Conservation (phyloP, 1,140 invertebrate species). For the Trichonephila clavipes region DNA sequence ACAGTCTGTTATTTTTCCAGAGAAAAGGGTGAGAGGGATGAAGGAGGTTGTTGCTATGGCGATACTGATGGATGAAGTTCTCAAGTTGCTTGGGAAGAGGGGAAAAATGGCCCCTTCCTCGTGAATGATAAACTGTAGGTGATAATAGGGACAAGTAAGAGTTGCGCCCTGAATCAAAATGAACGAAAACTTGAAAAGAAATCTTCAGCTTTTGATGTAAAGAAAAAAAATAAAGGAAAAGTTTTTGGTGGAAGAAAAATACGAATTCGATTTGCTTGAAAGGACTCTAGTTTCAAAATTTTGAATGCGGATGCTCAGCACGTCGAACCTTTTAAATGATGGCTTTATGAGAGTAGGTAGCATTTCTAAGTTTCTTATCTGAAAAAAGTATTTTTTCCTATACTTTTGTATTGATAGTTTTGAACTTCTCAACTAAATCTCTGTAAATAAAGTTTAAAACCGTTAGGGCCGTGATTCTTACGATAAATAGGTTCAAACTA, state of each 20-base stretch:
- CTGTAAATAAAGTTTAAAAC: background rate
- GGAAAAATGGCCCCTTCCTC: conserved; percentile 7
- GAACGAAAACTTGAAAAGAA: conserved; percentile 69
- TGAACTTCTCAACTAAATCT: background rate
- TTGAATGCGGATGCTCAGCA: conserved; percentile 32
- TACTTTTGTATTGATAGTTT: background rate
- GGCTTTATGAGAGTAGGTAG: conserved; percentile 6
- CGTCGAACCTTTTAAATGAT: conserved; percentile 49
- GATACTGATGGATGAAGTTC: conserved; percentile 71
- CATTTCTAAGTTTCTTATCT: background rate
- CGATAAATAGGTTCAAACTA: no score
- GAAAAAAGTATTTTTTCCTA: background rate
- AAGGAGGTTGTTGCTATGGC: conserved; percentile 58
- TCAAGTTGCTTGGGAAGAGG: conserved; percentile 57
- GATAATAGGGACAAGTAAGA: conserved; percentile 73
- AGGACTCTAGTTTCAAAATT: conserved; percentile 53
- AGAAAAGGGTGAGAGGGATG: background rate
- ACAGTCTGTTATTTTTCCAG: conserved; percentile 34
- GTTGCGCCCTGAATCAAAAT: conserved; percentile 69
- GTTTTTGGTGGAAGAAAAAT: conserved; percentile 23
- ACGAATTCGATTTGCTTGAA: conserved; percentile 60
- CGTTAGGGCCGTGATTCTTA: background rate
- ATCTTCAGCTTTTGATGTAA: conserved; percentile 41
- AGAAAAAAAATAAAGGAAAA: background rate
- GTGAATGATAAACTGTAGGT: conserved; percentile 75